Conservation (phyloP, 2,888 invertebrate species). For the Drosophila seclusa region DNA sequence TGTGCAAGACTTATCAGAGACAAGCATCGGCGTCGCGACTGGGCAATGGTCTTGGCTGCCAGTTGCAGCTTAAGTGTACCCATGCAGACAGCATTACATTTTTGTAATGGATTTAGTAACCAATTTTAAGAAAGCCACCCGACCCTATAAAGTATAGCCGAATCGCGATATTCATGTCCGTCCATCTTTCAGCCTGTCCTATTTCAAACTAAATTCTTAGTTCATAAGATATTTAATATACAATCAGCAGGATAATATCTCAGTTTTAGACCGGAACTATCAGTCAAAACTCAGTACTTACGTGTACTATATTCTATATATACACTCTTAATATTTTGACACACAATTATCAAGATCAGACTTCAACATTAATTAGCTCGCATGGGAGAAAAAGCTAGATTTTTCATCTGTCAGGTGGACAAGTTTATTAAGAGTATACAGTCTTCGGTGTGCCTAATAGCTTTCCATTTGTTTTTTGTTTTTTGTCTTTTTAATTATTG, state of each 20-base stretch:
- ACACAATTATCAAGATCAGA: neutral
- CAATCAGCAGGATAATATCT: neutral
- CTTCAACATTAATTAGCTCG: neutral
- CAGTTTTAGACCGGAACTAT: neutral
- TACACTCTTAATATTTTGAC: neutral
- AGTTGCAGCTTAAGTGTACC: conserved; percentile 34
- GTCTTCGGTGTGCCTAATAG: neutral
- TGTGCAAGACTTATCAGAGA: conserved; percentile 23
- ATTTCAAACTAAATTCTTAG: neutral
- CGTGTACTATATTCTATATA: neutral
- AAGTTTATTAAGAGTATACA: neutral
- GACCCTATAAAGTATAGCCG: neutral
- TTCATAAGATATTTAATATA: neutral
- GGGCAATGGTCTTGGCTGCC: conserved; percentile 10
- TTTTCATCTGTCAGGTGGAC: neutral
- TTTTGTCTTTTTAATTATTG: neutral
- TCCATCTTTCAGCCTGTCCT: neutral
- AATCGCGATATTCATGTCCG: neutral
- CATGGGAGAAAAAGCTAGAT: neutral
- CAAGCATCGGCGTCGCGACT: conserved; percentile 15
- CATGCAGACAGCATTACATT: conserved; percentile 3
- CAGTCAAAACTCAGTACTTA: too few species aligned
- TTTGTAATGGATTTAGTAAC: neutral
- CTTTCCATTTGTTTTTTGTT: neutral
- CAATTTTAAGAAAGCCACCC: neutral